Evolutionary conservation across 2,888 invertebrate species (phyloP), one percentile per base, ranked within the genome.

Genomic region (Lasiommata megera): DNA sequence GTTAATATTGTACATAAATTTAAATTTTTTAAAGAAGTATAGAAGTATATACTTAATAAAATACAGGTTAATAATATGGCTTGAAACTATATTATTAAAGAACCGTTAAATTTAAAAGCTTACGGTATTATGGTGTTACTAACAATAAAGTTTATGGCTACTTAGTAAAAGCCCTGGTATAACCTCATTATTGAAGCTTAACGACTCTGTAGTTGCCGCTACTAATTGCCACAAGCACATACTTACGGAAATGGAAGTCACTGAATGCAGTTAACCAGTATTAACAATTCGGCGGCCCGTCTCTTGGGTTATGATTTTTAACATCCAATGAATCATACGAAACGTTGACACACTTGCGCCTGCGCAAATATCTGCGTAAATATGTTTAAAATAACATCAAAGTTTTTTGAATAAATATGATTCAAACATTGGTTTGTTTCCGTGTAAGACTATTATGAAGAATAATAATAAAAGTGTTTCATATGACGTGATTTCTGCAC

Each of bases 251-350:
- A 23, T 57, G 44, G 60, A 54, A 54, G 54, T 40, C 58, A 51
- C 36, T 59, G 54, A 53, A 48, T 54, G 56, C 54, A 61, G 59
- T 63, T 55, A 58, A 57, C 51, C 37, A 46, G 37, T 54, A 44
- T 50, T 50, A 37, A 50, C 48, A 50, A 58, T 50, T 54, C 16
- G 58, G 54, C 41, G 11, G 14, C 41, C 12, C 29, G 16, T 16
- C 53, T 52, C 34, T 47, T 54, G 34, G 48, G 37, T 53, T 18
- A 50, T 58, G 51, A 52, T 51, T 47, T 47, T 34, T n/a, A n/a
- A 34, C 28, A 3, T 28, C n/a, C 2, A 44, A 44, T 44, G 44
- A 44, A 44, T 44, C 44, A 44, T 44, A 29, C 16, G 11, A 44
- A 44, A 28, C 29, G 44, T 44, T 44, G 29, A 44, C 44, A 44